Evolutionary conservation across 2,888 invertebrate genomes (phyloP).

Genomic region (Drosophila colorata): DNA sequence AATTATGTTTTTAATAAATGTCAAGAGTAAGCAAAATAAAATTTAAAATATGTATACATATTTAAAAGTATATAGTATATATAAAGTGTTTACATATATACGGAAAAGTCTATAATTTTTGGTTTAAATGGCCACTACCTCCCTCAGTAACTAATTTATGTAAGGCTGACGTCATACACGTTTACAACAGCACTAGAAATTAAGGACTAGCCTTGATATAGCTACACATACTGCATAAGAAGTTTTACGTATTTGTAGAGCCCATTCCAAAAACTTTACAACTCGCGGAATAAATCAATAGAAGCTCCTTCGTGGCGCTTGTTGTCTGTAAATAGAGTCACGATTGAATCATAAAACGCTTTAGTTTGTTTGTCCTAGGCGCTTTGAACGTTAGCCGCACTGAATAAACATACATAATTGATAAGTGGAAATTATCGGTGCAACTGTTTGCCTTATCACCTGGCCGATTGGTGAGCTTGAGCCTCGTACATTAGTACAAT

Average conservation of each 20-base stretch:
- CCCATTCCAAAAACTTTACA: neutral
- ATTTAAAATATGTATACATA: too few species aligned
- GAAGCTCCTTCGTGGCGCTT: constrained; percentile 20
- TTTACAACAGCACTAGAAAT: constrained; percentile 4
- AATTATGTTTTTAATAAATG: neutral
- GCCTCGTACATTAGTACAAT: constrained; percentile 24
- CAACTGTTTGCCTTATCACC: constrained; percentile 59
- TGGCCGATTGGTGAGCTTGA: constrained; percentile 47
- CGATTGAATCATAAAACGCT: constrained; percentile 49
- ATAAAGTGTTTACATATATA: too few species aligned
- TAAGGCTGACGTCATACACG: constrained; percentile 1
- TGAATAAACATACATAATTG: constrained; percentile 50
- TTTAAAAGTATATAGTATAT: neutral
- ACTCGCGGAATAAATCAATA: constrained; percentile 46
- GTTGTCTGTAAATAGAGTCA: constrained; percentile 27
- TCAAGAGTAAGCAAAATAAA: too few species aligned
- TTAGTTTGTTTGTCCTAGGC: constrained; percentile 10
- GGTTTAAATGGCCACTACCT: neutral
- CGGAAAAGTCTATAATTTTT: neutral
- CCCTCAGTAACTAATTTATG: too few species aligned
- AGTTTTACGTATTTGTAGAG: neutral
- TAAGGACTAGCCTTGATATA: constrained; percentile 9
- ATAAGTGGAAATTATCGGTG: constrained; percentile 56
- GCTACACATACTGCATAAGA: neutral
- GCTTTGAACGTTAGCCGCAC: constrained; percentile 51